Evolutionary conservation across 1,140 invertebrate genomes (phyloP).

Genomic region (Brachionus manjavacas): DNA sequence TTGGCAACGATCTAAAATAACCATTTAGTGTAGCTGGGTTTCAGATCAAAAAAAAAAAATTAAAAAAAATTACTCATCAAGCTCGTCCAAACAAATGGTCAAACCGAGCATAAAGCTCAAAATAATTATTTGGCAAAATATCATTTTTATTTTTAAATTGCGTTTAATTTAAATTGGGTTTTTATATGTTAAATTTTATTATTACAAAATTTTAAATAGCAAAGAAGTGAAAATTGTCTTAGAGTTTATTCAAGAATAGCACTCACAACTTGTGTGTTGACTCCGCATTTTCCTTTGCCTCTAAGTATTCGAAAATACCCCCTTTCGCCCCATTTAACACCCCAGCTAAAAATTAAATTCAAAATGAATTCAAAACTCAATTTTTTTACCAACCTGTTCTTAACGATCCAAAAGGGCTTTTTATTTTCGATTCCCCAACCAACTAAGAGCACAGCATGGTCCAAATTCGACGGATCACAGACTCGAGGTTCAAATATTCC

Average conservation of each 20-base stretch:
- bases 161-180: neutral
- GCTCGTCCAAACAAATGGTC: neutral
- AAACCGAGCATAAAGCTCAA: neutral
- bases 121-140: neutral
- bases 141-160: constrained; percentile 4
- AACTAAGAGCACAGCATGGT: constrained; percentile 53
- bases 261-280: constrained; percentile 52
- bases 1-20: neutral
- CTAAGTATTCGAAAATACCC: constrained; percentile 52
- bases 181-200: constrained; percentile 19
- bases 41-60: neutral
- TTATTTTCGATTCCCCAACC: constrained; percentile 50
- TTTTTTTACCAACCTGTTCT: constrained; percentile 45
- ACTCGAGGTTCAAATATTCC: constrained; percentile 65
- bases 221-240: neutral
- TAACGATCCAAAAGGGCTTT: constrained; percentile 51
- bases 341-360: constrained; percentile 47
- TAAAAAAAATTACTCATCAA: neutral
- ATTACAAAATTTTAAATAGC: neutral
- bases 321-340: constrained; percentile 49
- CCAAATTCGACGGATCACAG: constrained; percentile 48
- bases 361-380: neutral
- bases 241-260: constrained; percentile 45
- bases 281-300: constrained; percentile 49
- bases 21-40: neutral